Conservation (phyloP, 2,888 invertebrate species). For the Volucella zonaria region DNA sequence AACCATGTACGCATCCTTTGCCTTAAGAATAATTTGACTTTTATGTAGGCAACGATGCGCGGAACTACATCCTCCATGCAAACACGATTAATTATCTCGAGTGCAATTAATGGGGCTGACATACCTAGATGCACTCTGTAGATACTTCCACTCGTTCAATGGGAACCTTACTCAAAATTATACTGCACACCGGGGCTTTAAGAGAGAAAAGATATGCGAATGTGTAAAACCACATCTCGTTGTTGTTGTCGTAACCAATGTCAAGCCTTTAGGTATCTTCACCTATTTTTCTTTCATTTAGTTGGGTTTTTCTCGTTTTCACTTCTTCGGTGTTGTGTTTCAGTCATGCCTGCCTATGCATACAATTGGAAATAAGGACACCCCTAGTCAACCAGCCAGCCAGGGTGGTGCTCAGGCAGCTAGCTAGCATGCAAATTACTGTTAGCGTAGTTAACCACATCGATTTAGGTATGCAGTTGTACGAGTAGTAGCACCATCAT, state of each 20-base stretch:
- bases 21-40: too few species aligned
- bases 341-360: slow-evolving; percentile 43
- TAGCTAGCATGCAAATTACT: slow-evolving; percentile 66
- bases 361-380: slow-evolving; percentile 51
- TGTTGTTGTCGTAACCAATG: slow-evolving; percentile 60
- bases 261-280: slow-evolving; percentile 62
- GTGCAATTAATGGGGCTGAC: slow-evolving; percentile 56
- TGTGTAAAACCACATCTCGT: slow-evolving; percentile 38
- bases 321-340: not conserved
- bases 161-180: slow-evolving; percentile 15
- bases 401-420: not conserved
- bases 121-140: slow-evolving; percentile 6
- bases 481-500: not conserved
- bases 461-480: slow-evolving; percentile 45
- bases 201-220: slow-evolving; percentile 16
- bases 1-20: not conserved
- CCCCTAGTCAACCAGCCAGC: not conserved
- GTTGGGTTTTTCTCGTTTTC: not conserved
- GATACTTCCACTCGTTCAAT: not conserved
- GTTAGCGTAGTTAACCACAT: slow-evolving; percentile 68
- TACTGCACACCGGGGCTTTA: slow-evolving; percentile 19
- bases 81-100: slow-evolving; percentile 70
- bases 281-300: slow-evolving; percentile 42
- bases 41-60: slow-evolving; percentile 31
- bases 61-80: slow-evolving; percentile 45